Base-by-base conservation (phyloP, 2,113 vertebrate species). In the Chaetodon auriga region DNA sequence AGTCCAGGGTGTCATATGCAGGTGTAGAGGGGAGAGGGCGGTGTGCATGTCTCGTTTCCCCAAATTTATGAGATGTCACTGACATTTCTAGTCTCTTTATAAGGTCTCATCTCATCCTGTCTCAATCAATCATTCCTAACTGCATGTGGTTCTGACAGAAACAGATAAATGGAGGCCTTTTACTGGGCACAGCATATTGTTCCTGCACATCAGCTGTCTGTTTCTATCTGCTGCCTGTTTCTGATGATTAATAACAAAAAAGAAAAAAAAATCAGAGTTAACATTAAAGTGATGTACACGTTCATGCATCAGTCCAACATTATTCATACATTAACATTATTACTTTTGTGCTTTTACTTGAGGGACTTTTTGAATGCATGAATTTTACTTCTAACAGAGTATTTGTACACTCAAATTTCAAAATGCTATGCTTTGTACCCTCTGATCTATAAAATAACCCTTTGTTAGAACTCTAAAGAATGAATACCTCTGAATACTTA, bases 1-100 rank as follows among this genome's bases (percentile, higher is more conserved):
- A 69, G 43, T 58, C 63, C 75, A 61, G 70, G 62, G 80, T 71
- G n/a, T 87, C 75, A 54, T 74, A 54, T 18, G 49, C 57, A 75
- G 65, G 70, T 80, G 80, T 38, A 45, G 80, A 65, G 45, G 19
- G 4, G 19, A 54, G 49, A 71, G 51, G 51, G 53, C 70, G 53
- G 60, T 78, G 75, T 25, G 48, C 41, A 74, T 43, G 63, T 23
- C 61, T 64, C 41, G 45, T 65, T 51, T n/a, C 11, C n/a, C 23
- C 6, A 36, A 41, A 55, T 62, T 21, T 14, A 83, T 45, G 48
- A 49, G 53, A 0, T 19, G 25, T 38, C 60, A 68, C 49, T 58
- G 63, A 25, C 4, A 4, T 57, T 77, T 35, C 18, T 35, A 16
- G 43, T 51, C 23, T 68, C 23, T 43, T n/a, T 66, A 0, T 51